Conservation (phyloP, 2,113 vertebrate genomes). For the Sakesphorus luctuosus region DNA sequence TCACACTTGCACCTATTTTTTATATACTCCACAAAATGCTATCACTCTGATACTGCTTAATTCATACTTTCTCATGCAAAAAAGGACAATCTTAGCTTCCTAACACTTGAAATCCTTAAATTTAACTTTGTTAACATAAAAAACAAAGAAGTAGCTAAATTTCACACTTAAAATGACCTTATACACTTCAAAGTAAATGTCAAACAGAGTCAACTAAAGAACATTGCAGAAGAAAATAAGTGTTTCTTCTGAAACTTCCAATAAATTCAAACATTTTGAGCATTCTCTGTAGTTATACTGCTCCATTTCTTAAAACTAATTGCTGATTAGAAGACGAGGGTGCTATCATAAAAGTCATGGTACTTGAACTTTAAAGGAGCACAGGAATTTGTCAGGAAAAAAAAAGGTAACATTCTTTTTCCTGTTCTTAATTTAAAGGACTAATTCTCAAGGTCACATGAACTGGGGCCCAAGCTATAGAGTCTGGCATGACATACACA, state of each 20-base stretch:
- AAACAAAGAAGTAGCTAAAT: background rate
- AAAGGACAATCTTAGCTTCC: background rate
- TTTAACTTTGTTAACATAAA: background rate
- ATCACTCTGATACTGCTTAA: background rate
- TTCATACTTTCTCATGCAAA: background rate
- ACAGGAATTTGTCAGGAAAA: background rate
- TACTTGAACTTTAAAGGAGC: background rate
- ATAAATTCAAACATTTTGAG: background rate
- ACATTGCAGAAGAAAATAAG: background rate
- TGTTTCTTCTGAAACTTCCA: background rate
- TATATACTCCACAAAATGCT: background rate
- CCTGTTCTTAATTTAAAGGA: background rate
- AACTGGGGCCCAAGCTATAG: background rate
- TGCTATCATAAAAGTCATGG: background rate
- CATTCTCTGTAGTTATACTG: background rate
- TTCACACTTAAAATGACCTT: background rate
- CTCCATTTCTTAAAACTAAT: background rate
- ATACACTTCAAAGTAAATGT: background rate
- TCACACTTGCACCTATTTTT: background rate
- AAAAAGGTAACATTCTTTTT: background rate
- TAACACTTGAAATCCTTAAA: background rate
- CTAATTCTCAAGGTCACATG: background rate
- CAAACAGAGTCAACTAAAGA: background rate
- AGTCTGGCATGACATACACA: background rate
- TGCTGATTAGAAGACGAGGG: background rate